Conservation (phyloP, 2,888 invertebrate species). For the Eutolmus rufibarbis region DNA sequence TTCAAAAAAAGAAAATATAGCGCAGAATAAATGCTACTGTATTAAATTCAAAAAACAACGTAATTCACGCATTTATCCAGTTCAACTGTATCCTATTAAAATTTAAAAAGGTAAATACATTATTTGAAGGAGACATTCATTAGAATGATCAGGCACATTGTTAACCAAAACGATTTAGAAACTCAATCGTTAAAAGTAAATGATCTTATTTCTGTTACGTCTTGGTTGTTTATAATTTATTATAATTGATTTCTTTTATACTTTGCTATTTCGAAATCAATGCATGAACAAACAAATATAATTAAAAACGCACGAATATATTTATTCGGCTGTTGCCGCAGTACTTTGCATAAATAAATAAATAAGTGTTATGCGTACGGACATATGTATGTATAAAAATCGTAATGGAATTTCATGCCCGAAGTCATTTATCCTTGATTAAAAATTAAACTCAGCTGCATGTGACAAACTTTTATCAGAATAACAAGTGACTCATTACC, state of each 20-base stretch:
- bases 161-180: too few relatives aligned
- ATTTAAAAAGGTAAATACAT: neutral
- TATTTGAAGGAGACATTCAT: too few relatives aligned
- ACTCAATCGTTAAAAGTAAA: neutral
- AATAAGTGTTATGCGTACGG: neutral
- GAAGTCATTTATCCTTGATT: neutral
- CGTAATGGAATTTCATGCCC: neutral
- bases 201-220: too few relatives aligned
- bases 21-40: too few relatives aligned
- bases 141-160: too few relatives aligned
- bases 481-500: neutral
- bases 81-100: neutral
- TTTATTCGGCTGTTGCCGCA: neutral
- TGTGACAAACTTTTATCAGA: neutral
- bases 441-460: neutral
- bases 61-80: neutral
- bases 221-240: neutral
- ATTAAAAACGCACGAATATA: neutral
- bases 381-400: neutral
- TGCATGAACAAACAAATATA: neutral
- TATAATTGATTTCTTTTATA: neutral
- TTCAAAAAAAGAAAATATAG: too few relatives aligned
- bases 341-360: neutral
- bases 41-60: neutral
- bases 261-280: neutral